Evolutionary conservation across 2,888 invertebrate species (phyloP), one percentile per base, ranked within the genome.

Genomic region (Sphecodes monilicornis): DNA sequence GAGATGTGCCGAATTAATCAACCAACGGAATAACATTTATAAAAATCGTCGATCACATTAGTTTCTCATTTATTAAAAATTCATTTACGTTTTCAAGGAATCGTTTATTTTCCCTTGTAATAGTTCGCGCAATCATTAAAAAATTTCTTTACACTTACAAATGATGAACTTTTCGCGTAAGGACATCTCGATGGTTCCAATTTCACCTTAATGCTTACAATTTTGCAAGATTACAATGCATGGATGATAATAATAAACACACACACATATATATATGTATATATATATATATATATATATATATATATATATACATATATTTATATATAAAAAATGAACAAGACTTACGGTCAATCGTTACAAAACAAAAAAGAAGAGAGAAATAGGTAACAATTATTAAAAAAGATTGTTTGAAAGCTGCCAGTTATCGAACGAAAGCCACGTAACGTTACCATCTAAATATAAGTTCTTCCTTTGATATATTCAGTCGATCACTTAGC

Each of bases 391-490:
- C 91, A 92, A 92, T 90, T 91, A 90, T 68, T 68, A 90, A 93
- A 91, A 91, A 91, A 91, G 93, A 91, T 90, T 92, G 92, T 92
- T 68, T 68, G 90, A 91, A 92, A 94, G 94, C 94, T 94, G 94
- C 94, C 94, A 93, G 94, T 93, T 92, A 90, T 88, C 78, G 88
- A 92, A 90, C 89, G 91, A 91, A 91, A 89, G 87, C 79, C 86
- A 87, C 88, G 89, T 88, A 68, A 79, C 84, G 71, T 84, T 88
- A 82, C 89, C 84, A 84, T 88, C 90, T 91, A 92, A 92, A 91
- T 90, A 91, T 91, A 93, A 92, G 84, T 91, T 93, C 87, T 86
- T 91, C 90, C 90, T 90, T 92, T 36, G 39, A 36, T 68, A 68
- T 91, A 89, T 91, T 90, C 90, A 91, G 91, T 91, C 89, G 88